Base-by-base conservation (phyloP, 2,797 vertebrate species). In the Holocentrus rufus region DNA sequence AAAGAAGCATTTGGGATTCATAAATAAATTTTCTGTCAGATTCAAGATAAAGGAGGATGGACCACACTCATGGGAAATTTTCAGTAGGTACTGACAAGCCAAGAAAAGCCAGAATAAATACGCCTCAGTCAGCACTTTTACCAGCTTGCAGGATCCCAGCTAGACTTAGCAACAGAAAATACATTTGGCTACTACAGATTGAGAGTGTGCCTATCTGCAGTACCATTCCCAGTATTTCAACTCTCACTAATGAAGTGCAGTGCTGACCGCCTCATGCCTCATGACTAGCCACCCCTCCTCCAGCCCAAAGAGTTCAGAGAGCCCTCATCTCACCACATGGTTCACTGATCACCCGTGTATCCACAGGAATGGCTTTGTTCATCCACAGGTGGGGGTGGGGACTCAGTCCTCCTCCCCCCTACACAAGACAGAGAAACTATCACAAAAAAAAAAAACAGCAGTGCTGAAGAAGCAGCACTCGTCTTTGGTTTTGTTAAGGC, bases 301-400 rank as follows among this genome's bases (percentile, higher is more conserved):
- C 73, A 65, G 61, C 52, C 64, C 20, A 44, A 65, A 81, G 56
- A 73, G 44, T 72, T 68, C 42, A 52, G 69, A 63, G 74, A 85
- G 77, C 74, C 77, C 67, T 46, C 71, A 73, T 82, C 60, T 66
- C 72, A 81, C 68, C 57, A 50, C 79, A 82, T 20, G 73, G 70
- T 73, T 83, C 76, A 84, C 72, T 77, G 84, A 88, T 85, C 87
- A 72, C 82, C 86, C 82, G 79, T 71, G 65, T 72, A 71, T 87
- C 72, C 27, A 44, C 71, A 85, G 72, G 47, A 81, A 69, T 57
- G 68, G 80, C 90, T 90, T 88, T 92, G 90, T 92, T 91, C 82
- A 81, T 74, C 86, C 64, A 72, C 79, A 87, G 90, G 86, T 90
- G 89, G 85, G 87, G 89, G 85, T 77, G 82, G 84, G 83, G 83